Evolutionary conservation across 2,113 vertebrate genomes (phyloP).

Genomic region (Notechis scutatus): DNA sequence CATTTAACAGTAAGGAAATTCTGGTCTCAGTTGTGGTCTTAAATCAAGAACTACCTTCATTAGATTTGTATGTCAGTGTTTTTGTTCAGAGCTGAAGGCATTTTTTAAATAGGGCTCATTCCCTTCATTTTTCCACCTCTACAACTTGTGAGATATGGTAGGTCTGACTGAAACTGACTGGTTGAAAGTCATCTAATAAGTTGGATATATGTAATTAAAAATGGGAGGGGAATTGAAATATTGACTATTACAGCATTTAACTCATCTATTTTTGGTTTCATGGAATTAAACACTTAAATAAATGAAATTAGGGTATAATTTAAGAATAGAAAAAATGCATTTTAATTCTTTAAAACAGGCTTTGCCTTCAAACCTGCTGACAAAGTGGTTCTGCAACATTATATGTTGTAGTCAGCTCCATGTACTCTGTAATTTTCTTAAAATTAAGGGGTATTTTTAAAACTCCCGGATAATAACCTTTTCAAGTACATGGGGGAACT

Average conservation of each 20-base stretch:
- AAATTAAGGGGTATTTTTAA: slow-evolving; percentile 41
- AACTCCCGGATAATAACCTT: slow-evolving; percentile 41
- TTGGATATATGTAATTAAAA: background rate
- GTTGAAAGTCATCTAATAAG: background rate
- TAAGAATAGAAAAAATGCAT: background rate
- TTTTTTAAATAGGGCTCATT: background rate
- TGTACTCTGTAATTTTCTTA: slow-evolving; percentile 41
- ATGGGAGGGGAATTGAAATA: background rate
- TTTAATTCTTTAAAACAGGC: slow-evolving; percentile 6
- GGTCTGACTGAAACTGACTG: background rate
- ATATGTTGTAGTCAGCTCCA: slow-evolving; percentile 18
- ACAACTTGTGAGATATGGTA: background rate
- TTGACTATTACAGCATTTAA: background rate
- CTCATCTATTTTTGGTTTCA: background rate
- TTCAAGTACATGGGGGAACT: slow-evolving; percentile 14
- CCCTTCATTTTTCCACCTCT: background rate
- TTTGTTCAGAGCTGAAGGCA: background rate
- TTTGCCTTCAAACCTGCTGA: slow-evolving; percentile 13
- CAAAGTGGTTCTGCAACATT: slow-evolving; percentile 28
- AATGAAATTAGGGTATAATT: background rate
- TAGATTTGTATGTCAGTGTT: background rate
- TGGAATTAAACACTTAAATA: background rate
- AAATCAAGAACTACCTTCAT: background rate
- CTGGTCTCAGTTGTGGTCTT: background rate
- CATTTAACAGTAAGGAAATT: background rate